Evolutionary conservation across 1,140 invertebrate genomes (phyloP).

Genomic region (Drosophila biarmipes): DNA sequence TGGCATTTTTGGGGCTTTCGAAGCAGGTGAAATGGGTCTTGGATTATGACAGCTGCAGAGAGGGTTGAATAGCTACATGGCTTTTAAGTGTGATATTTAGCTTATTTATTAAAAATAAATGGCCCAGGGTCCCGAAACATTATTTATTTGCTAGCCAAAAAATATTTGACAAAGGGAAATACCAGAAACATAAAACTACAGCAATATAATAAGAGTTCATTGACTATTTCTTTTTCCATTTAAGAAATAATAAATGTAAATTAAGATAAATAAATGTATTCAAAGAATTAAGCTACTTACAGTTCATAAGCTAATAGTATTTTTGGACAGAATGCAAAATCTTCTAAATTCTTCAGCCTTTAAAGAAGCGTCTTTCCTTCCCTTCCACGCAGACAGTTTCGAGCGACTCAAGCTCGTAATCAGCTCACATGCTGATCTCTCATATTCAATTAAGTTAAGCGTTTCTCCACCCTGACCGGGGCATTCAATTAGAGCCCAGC

Average conservation of each 20-base stretch:
- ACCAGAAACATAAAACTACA: background rate
- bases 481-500: constrained; percentile 67
- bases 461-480: constrained; percentile 54
- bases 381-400: background rate
- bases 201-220: background rate
- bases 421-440: constrained; percentile 34
- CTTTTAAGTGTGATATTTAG: no score
- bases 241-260: no score
- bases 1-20: constrained; percentile 15
- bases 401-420: constrained; percentile 8
- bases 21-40: constrained; percentile 42
- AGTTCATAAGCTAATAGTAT: no score
- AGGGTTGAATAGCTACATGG: background rate
- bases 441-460: constrained; percentile 67
- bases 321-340: background rate
- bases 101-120: no score
- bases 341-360: background rate
- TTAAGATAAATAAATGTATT: no score
- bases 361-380: background rate
- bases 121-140: no score
- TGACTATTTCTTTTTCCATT: no score
- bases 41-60: no score
- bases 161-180: background rate
- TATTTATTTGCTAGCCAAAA: no score
- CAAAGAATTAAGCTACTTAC: no score